phyloP scores from a whole-genome alignment of 2,797 vertebrate genomes.

The Chloroceryle amazona region DNA sequence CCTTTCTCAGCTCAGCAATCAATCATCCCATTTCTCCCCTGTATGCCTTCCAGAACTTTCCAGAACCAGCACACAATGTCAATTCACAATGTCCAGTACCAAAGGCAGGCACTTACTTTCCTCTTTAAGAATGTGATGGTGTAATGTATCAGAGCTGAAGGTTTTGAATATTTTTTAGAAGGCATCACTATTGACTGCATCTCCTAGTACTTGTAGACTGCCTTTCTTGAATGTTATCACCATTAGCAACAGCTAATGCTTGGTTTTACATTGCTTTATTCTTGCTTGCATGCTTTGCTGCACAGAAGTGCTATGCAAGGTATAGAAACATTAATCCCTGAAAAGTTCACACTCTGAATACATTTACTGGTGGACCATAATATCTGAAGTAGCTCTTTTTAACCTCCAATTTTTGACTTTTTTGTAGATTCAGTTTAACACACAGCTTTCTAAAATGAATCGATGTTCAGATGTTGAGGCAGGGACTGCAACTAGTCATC shows the following conservation, averaged over 20 bases:
- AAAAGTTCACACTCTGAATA: not conserved
- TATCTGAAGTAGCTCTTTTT: not conserved
- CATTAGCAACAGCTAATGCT: not conserved
- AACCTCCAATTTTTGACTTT: not conserved
- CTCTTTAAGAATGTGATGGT: not conserved
- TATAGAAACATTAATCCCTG: not conserved
- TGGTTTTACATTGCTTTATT: not conserved
- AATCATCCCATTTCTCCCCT: slow-evolving; percentile 82
- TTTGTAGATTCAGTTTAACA: slow-evolving; percentile 86
- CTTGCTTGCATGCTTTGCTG: not conserved
- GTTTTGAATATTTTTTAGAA: not conserved
- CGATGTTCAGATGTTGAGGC: slow-evolving; percentile 37
- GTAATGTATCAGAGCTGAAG: not conserved
- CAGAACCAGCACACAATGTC: slow-evolving; percentile 22
- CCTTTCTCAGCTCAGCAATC: slow-evolving; percentile 73
- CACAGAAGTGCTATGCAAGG: not conserved
- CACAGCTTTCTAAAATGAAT: slow-evolving; percentile 77
- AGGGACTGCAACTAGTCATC: slow-evolving; percentile 24
- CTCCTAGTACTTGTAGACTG: not conserved
- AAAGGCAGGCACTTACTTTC: slow-evolving; percentile 74
- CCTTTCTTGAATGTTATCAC: rapidly evolving
- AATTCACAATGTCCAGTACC: slow-evolving; percentile 67
- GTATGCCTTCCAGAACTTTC: slow-evolving; percentile 77
- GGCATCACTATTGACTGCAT: not conserved
- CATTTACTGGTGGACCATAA: rapidly evolving